Percentiles rank a stretch among this genome's conserved stretches.
Evolutionary conservation across 2,888 invertebrate genomes (phyloP).

Genomic region (Leptinotarsa rubiginosa): DNA sequence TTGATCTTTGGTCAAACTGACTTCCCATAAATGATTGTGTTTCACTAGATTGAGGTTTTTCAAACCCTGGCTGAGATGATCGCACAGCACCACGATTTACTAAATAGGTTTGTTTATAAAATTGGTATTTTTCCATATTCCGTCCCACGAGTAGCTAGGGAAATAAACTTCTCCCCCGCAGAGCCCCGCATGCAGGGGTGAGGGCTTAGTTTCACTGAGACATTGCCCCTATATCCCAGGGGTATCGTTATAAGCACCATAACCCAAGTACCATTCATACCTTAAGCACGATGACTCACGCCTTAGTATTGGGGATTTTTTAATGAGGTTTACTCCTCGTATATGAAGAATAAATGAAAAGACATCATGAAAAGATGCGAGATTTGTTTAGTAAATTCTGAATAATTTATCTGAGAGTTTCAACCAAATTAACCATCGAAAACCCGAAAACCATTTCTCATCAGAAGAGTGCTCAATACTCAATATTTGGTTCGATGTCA

Average conservation of each 20-base stretch:
- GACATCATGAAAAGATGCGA: too few relatives aligned
- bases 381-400: too few relatives aligned
- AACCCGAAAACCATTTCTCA: too few relatives aligned
- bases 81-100: conserved; percentile 29
- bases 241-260: conserved; percentile 37
- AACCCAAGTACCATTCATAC: conserved; percentile 40
- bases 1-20: background rate
- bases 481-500: too few relatives aligned
- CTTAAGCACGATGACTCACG: conserved; percentile 38
- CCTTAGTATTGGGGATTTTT: conserved; percentile 41
- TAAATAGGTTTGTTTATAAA: conserved; percentile 30
- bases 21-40: background rate
- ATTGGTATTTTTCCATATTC: conserved; percentile 31
- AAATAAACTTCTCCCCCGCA: conserved; percentile 35
- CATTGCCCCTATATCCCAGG: conserved; percentile 36
- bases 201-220: conserved; percentile 36
- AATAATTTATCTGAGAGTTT: too few relatives aligned
- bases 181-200: conserved; percentile 40
- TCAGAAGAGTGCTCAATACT: too few relatives aligned
- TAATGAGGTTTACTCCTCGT: conserved; percentile 41
- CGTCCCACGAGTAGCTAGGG: conserved; percentile 43
- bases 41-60: background rate
- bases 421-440: too few relatives aligned
- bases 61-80: conserved; percentile 24
- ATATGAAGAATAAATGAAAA: background rate